phyloP scores from a whole-genome alignment of 2,113 vertebrate species.

The Dromas ardeola region DNA sequence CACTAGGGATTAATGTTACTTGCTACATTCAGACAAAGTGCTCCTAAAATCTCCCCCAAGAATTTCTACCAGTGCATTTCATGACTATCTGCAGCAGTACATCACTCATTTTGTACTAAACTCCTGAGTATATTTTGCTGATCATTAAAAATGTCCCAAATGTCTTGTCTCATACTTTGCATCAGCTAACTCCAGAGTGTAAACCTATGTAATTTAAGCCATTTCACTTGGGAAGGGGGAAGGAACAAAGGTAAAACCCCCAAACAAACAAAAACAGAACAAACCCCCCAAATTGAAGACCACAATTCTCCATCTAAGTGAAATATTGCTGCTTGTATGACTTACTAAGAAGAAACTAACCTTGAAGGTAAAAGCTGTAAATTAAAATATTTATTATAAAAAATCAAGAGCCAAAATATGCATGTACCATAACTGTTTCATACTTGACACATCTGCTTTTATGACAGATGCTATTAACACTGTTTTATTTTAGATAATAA shows the following conservation, averaged over 20 bases:
- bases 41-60: not conserved
- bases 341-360: not conserved
- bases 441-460: not conserved
- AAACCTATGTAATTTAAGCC: not conserved
- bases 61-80: not conserved
- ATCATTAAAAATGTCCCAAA: not conserved
- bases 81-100: not conserved
- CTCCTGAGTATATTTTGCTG: not conserved
- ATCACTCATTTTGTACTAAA: not conserved
- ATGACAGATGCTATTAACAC: not conserved
- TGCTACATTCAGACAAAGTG: not conserved
- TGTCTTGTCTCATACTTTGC: not conserved
- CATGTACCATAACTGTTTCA: not conserved
- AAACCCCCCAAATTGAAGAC: not conserved
- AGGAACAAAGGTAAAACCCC: not conserved
- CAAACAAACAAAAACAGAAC: not conserved
- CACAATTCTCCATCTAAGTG: not conserved
- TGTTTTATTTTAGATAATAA: not conserved
- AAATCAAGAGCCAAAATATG: not conserved
- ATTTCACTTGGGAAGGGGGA: not conserved
- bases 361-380: not conserved
- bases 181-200: not conserved
- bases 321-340: not conserved
- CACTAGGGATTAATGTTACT: not conserved
- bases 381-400: not conserved